phyloP scores from a whole-genome alignment of 2,113 vertebrate species.

The Amazona guildingii region DNA sequence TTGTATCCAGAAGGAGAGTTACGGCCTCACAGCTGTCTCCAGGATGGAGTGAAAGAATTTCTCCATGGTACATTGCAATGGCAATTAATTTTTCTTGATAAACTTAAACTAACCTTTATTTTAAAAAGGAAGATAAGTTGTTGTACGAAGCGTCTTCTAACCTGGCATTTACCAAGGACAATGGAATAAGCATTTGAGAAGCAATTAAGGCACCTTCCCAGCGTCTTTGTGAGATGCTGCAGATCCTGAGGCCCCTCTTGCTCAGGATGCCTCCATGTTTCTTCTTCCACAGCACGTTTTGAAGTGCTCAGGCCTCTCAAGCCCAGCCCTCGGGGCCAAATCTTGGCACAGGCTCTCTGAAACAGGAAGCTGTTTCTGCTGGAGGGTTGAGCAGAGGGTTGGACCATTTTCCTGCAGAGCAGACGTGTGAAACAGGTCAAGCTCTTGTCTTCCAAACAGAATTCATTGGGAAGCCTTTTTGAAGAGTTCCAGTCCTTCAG shows the following conservation, averaged over 20 bases:
- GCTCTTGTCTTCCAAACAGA: background rate
- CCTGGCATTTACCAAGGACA: conserved; percentile 49
- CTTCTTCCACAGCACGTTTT: background rate
- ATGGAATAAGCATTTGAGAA: background rate
- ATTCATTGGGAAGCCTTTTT: background rate
- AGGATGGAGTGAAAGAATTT: conserved; percentile 37
- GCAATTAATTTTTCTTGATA: conserved; percentile 70
- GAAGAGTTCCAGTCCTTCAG: background rate
- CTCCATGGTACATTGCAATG: conserved; percentile 56
- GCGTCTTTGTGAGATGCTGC: background rate
- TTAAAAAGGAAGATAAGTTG: conserved; percentile 35
- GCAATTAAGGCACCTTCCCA: background rate
- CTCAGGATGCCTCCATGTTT: background rate
- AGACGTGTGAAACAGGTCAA: background rate
- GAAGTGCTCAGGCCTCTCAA: background rate
- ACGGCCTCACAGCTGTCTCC: conserved; percentile 46
- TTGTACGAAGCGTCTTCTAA: conserved; percentile 18
- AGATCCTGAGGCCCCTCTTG: background rate
- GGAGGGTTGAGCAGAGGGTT: background rate
- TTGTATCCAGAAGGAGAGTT: conserved; percentile 61
- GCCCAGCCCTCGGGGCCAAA: background rate
- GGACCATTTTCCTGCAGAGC: background rate
- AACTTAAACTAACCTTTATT: conserved; percentile 69
- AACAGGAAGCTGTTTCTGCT: background rate
- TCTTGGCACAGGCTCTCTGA: background rate